Conservation (phyloP, 2,113 vertebrate species). For the Tamias sibiricus region DNA sequence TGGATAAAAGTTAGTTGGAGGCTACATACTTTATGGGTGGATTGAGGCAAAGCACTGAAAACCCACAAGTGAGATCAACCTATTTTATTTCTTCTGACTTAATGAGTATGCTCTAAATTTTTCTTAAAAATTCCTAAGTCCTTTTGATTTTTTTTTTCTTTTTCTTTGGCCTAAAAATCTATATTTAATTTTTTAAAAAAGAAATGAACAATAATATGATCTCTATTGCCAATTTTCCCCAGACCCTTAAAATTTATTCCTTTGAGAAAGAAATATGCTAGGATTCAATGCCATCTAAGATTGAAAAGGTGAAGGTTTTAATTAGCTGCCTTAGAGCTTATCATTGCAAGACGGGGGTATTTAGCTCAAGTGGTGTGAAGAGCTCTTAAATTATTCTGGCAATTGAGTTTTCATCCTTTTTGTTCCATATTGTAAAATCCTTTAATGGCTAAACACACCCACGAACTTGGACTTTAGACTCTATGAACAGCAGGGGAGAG, state of each 20-base stretch:
- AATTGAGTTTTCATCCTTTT: slow-evolving; percentile 72
- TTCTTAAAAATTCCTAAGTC: neutral
- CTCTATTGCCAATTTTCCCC: neutral
- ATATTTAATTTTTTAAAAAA: neutral
- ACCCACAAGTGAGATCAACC: neutral
- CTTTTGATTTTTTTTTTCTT: neutral
- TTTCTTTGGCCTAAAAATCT: neutral
- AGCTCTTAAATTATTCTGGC: slow-evolving; percentile 80
- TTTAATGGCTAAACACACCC: slow-evolving; percentile 74
- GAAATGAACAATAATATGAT: neutral
- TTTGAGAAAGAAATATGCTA: slow-evolving; percentile 51
- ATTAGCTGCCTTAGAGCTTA: slow-evolving; percentile 69
- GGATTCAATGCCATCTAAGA: slow-evolving; percentile 26
- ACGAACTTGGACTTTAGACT: slow-evolving; percentile 70
- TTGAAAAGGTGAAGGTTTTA: slow-evolving; percentile 75
- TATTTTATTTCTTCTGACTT: neutral
- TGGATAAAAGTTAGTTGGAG: slow-evolving; percentile 3
- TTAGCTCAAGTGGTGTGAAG: slow-evolving; percentile 78
- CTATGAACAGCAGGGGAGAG: slow-evolving; percentile 47
- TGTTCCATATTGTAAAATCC: slow-evolving; percentile 77
- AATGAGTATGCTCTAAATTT: neutral
- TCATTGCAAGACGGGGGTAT: slow-evolving; percentile 59
- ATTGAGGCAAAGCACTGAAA: neutral
- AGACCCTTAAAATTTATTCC: slow-evolving; percentile 50
- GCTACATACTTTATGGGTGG: neutral